Conservation (phyloP, 2,888 invertebrate species). For the Stenurella melanura region DNA sequence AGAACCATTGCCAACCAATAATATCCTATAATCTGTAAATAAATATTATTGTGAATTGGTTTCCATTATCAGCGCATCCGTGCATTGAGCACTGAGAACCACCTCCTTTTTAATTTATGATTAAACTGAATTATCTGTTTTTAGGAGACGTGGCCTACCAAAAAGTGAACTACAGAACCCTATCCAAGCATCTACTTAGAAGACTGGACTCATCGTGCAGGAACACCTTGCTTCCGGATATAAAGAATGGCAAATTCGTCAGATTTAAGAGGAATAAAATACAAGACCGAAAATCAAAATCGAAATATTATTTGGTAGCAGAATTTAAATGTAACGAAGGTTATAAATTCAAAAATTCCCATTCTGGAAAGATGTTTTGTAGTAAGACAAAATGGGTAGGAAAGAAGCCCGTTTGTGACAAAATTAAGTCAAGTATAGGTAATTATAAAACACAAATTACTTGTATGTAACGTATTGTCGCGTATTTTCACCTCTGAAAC, state of each 20-base stretch:
- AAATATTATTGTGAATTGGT: no score
- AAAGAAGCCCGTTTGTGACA: constrained; percentile 74
- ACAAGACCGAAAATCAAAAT: constrained; percentile 59
- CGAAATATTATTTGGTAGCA: constrained; percentile 76
- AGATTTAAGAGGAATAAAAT: constrained; percentile 45
- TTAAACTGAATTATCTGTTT: not conserved
- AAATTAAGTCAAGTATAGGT: constrained; percentile 17
- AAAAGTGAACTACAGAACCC: constrained; percentile 14
- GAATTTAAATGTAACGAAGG: constrained; percentile 76
- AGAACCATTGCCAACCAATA: no score
- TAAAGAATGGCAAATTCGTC: constrained; percentile 49
- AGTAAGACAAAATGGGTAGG: constrained; percentile 77
- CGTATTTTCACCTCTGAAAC: no score
- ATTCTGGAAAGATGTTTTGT: constrained; percentile 76
- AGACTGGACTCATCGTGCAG: constrained; percentile 54
- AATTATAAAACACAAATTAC: not conserved
- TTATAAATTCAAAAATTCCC: constrained; percentile 73
- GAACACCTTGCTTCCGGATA: constrained; percentile 46
- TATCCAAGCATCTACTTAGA: constrained; percentile 45
- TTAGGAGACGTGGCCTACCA: not conserved
- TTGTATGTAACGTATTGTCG: no score
- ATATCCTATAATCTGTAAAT: no score
- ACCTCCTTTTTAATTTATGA: no score
- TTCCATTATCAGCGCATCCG: no score
- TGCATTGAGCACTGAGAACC: no score